A percentile compares a stretch with the other conserved stretches of the same genome.
Evolutionary conservation across 23 tunicate species (phyloP).

Genomic region (Ciona savignyi): DNA sequence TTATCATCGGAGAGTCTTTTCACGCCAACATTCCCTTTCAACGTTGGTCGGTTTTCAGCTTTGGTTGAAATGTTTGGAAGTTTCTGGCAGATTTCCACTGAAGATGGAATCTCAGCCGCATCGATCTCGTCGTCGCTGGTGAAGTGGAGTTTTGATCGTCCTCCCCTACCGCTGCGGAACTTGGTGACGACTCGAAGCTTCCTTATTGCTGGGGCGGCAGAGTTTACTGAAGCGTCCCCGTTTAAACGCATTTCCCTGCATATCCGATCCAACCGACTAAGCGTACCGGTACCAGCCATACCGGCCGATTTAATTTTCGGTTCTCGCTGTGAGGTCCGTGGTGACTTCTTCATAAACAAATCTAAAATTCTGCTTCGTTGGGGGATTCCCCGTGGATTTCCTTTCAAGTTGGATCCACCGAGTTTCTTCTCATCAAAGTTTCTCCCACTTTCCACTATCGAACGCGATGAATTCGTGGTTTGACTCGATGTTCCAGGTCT

Average conservation of each 20-base stretch:
- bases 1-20: too few species aligned
- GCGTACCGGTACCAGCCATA: not conserved
- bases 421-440: too few species aligned
- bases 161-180: slow-evolving; percentile 20
- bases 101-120: too few species aligned
- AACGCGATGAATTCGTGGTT: too few species aligned
- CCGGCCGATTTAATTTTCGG: not conserved
- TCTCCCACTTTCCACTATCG: too few species aligned
- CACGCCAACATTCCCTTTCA: too few species aligned
- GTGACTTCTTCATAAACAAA: not conserved
- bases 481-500: too few species aligned
- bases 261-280: slow-evolving; percentile 1
- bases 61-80: too few species aligned
- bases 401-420: too few species aligned
- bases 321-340: not conserved
- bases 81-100: too few species aligned
- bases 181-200: slow-evolving; percentile 21
- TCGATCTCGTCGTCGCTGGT: slow-evolving; percentile 40
- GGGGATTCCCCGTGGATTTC: slow-evolving; percentile 37
- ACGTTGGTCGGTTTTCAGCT: too few species aligned
- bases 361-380: slow-evolving; percentile 13
- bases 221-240: slow-evolving; percentile 45
- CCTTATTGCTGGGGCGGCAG: slow-evolving; percentile 48
- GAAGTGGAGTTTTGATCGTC: not conserved
- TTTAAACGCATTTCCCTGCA: slow-evolving; percentile 9